Base-by-base conservation (phyloP, 2,888 invertebrate species). In the Slavum lentiscoides region DNA sequence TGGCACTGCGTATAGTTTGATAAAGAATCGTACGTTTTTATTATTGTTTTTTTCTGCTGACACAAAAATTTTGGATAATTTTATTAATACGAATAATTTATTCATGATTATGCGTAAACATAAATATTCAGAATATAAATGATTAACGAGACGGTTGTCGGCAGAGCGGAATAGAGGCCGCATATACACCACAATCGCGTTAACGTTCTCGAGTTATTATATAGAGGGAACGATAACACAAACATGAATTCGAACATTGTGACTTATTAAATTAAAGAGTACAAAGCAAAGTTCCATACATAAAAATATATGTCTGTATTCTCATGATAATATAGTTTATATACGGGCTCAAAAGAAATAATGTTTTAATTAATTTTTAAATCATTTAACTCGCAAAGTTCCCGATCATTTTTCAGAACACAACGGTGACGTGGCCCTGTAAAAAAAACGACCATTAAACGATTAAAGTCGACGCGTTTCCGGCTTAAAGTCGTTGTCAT, bases 181-280 rank as follows among this genome's bases (percentile, higher is more conserved):
- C 30, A 55, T 9, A 17, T 9, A 43, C 21, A 39, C 37, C 30
- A 21, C 19, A n/a, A 19, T 7, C 11, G 19, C 55, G 1, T 21
- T 11, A 11, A 30, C 19, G 49, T 72, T 59, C 30, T 30, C 37
- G 21, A 72, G 59, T 72, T 72, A 59, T 59, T 59, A 30, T 59
- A 30, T 43, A 43, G 43, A 43, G 3, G 43, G 43, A 1, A 43
- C 43, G 4, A 43, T 21, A 30, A 37, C 37, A 13, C 17, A 17
- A 23, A 43, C 21, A 72, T 61, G 23, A 23, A 43, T 43, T 19
- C 37, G 19, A 19, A 19, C 55, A 30, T 30, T 19, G 7, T 55
- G 19, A 55, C 23, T 72, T 19, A 11, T 23, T 23, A 23, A 72
- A 72, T 72, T 70, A 21, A 58, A 70, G 58, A 70, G 3, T 58